These are phyloP conservation scores for Pseudonaja textilis DNA, from an alignment of 2,113 vertebrate genomes.

Conservation along the genomic window DNA sequence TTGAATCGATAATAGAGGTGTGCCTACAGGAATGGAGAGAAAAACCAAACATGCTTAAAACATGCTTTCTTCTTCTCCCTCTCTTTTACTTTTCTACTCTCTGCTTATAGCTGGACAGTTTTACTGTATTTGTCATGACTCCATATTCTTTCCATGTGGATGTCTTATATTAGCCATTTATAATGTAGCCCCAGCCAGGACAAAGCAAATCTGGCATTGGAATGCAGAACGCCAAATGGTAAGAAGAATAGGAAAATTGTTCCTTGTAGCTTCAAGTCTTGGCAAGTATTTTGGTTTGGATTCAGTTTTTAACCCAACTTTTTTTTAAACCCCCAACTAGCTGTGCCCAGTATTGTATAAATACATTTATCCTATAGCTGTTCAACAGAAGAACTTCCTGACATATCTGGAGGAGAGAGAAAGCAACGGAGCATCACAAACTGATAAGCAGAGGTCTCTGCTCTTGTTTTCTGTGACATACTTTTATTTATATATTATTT, in stretches of 20 bases:
- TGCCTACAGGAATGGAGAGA: neutral
- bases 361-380: neutral
- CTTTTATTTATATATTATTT: no score
- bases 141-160: neutral
- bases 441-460: neutral
- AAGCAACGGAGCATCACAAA: neutral
- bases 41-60: neutral
- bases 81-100: neutral
- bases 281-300: neutral
- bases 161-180: neutral
- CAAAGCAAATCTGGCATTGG: neutral
- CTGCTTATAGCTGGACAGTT: neutral
- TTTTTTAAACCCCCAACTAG: neutral
- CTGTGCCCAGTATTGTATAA: neutral
- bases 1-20: fast-evolving
- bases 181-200: neutral
- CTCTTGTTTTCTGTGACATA: neutral
- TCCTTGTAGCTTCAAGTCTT: neutral
- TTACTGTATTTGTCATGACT: neutral
- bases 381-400: neutral
- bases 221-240: fast-evolving
- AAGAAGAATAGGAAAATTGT: neutral
- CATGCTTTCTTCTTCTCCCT: neutral
- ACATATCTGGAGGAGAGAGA: neutral
- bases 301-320: neutral